Percentiles rank a stretch among this genome's conserved stretches.
phyloP scores from a whole-genome alignment of 2,888 invertebrate genomes.

The Gymnosoma rotundatum region DNA sequence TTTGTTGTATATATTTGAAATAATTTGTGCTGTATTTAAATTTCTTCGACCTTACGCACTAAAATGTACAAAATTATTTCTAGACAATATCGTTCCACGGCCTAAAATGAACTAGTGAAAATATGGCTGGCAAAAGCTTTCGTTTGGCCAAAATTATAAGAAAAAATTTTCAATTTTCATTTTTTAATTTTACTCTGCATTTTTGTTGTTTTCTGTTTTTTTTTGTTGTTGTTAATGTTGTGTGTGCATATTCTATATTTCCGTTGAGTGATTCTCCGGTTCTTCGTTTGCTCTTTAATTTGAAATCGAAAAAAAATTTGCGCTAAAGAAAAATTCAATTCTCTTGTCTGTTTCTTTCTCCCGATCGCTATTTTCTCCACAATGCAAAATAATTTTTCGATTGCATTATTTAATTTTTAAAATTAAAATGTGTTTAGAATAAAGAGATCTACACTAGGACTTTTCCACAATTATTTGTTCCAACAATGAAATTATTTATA shows the following conservation, averaged over 20 bases:
- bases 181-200: slow-evolving; percentile 56
- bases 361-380: slow-evolving; percentile 17
- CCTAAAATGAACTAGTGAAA: slow-evolving; percentile 66
- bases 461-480: too few species aligned
- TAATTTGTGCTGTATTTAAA: background rate
- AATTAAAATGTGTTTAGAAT: too few species aligned
- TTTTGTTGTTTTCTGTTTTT: too few species aligned
- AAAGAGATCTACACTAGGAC: too few species aligned
- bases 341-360: slow-evolving; percentile 20
- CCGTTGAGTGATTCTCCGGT: slow-evolving; percentile 65
- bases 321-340: background rate
- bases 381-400: slow-evolving; percentile 59
- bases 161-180: slow-evolving; percentile 44
- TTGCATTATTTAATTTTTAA: slow-evolving; percentile 16
- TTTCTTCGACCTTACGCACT: slow-evolving; percentile 65
- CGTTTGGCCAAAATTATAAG: slow-evolving; percentile 45
- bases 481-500: too few species aligned
- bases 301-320: background rate
- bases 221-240: slow-evolving; percentile 57
- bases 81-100: slow-evolving; percentile 69
- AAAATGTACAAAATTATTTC: slow-evolving; percentile 57
- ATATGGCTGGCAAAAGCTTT: slow-evolving; percentile 64
- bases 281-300: slow-evolving; percentile 22
- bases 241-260: slow-evolving; percentile 62
- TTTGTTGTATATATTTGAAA: background rate